Evolutionary conservation across 2,888 invertebrate genomes (phyloP), one percentile per base, ranked within the genome.

Genomic region (Himalopsyche anomala): DNA sequence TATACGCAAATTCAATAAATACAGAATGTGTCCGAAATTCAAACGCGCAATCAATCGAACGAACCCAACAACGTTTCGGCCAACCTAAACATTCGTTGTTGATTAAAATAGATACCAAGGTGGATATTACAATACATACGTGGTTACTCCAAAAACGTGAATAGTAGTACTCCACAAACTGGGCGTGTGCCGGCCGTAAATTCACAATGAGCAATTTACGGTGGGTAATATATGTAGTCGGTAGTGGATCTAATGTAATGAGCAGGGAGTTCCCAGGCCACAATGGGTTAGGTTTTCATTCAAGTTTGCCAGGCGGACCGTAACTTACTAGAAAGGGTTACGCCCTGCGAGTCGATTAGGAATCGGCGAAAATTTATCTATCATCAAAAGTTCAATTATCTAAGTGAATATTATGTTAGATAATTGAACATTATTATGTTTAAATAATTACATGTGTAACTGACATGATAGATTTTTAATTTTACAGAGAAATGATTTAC

Each of bases 181-280:
- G 28, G 62, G 62, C 28, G 62, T 62, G 62, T 8, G 9, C 62
- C 1, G 8, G 62, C 15, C 62, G 62, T 62, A 62, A 62, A 62
- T 62, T 62, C 28, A 62, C 62, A 62, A 62, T 62, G 62, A 62
- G 62, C 19, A 62, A 62, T 62, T 62, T 62, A 62, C 62, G 62
- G 19, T 51, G 51, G n/a, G 62, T 19, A 62, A 62, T 62, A 62
- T 62, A 62, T n/a, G 19, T 62, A 62, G n/a, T 62, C 28, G 62
- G 62, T 62, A 19, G 62, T 62, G 51, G 51, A 51, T 51, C 28
- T 28, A 62, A 62, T 62, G n/a, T 62, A 62, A 62, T 62, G 62
- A 62, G 28, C n/a, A 62, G 62, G 62, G 62, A 62, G 62, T 62
- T 62, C 62, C 62, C 62, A 62, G 62, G 62, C 19, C 62, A 62